A percentile compares a stretch with the other conserved stretches of the same genome.
phyloP scores from a whole-genome alignment of 2,888 invertebrate genomes.

The Rhyacophila evoluta region DNA sequence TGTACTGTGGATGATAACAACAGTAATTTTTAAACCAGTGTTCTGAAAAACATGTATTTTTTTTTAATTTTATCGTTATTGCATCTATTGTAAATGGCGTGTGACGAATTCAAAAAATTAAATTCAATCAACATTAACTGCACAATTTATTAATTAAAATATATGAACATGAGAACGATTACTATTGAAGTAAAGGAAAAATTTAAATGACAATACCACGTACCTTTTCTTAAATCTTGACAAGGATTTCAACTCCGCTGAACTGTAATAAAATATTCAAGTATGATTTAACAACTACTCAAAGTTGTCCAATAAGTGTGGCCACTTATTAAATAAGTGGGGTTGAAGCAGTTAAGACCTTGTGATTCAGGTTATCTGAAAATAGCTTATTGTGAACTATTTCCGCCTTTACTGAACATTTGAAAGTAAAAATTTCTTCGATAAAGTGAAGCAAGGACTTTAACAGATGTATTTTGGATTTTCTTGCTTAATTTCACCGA shows the following conservation, averaged over 20 bases:
- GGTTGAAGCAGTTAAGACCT: neutral
- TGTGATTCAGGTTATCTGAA: neutral
- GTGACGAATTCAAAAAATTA: too few relatives aligned
- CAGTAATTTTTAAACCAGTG: too few relatives aligned
- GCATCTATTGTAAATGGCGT: too few relatives aligned
- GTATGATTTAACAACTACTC: constrained; percentile 14
- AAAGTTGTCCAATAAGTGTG: neutral
- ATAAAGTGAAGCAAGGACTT: too few relatives aligned
- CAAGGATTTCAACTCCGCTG: neutral
- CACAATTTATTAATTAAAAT: too few relatives aligned
- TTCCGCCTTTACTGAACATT: neutral
- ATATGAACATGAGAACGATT: too few relatives aligned
- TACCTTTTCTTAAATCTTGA: neutral
- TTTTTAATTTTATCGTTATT: too few relatives aligned
- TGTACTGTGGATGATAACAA: too few relatives aligned
- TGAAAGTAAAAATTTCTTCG: neutral
- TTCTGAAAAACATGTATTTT: too few relatives aligned
- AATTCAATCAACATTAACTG: too few relatives aligned
- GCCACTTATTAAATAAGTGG: constrained; percentile 14
- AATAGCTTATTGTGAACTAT: constrained; percentile 5
- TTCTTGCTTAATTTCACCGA: too few relatives aligned
- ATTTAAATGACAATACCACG: neutral
- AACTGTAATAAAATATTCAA: constrained; percentile 18
- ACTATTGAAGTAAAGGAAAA: neutral
- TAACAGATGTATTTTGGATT: too few relatives aligned